A percentile compares a stretch with the other conserved stretches of the same genome.
phyloP scores from a whole-genome alignment of 1,140 invertebrate genomes.

The Myzus persicae region DNA sequence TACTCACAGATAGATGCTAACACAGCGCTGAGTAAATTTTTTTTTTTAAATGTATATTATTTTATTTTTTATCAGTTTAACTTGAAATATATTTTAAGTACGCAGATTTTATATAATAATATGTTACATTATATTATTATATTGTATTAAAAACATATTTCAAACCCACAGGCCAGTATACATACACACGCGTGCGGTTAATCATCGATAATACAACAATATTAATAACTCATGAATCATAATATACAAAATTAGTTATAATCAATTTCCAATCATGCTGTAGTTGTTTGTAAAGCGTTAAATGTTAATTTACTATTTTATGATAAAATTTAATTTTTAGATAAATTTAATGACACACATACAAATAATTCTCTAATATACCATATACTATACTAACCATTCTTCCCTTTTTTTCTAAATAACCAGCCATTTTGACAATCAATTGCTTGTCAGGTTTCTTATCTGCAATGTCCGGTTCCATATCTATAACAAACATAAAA shows the following conservation, averaged over 20 bases:
- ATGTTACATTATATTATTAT: background rate
- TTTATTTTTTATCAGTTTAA: too few species aligned
- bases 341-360: background rate
- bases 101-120: background rate
- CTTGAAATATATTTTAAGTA: background rate
- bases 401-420: slow-evolving; percentile 51
- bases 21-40: too few species aligned
- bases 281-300: background rate
- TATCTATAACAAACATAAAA: slow-evolving; percentile 28
- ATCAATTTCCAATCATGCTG: background rate
- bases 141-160: background rate
- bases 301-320: background rate
- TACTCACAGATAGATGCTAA: too few species aligned
- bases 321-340: background rate
- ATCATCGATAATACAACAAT: background rate
- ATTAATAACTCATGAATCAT: background rate
- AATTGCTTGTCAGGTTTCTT: slow-evolving; percentile 28
- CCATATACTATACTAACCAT: slow-evolving; percentile 21
- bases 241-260: background rate
- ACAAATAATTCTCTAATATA: too few species aligned
- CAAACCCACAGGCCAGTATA: background rate
- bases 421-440: slow-evolving; percentile 54
- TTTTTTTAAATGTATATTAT: too few species aligned
- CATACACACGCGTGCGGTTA: background rate
- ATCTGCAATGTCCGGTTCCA: slow-evolving; percentile 22